Percentiles rank a stretch among this genome's conserved stretches.
phyloP scores from a whole-genome alignment of 2,113 vertebrate species.

The Amphiprion ocellaris region DNA sequence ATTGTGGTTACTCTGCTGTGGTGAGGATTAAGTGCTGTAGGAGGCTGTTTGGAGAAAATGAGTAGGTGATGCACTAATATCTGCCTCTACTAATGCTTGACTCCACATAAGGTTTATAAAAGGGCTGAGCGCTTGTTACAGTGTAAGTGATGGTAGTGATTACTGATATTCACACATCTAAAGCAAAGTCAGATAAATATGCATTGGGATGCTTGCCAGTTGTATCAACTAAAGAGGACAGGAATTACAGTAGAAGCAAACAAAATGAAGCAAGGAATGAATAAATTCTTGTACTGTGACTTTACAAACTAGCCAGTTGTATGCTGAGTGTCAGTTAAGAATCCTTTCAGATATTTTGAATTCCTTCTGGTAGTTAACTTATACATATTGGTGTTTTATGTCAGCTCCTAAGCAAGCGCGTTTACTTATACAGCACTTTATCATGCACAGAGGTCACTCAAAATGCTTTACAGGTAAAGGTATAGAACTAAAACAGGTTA shows the following conservation, averaged over 20 bases:
- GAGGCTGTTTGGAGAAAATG: not conserved
- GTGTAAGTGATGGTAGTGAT: too few relatives aligned
- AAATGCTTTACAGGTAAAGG: too few relatives aligned
- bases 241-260: not conserved
- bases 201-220: not conserved
- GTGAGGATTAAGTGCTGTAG: not conserved
- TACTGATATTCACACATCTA: too few relatives aligned
- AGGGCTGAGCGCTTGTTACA: too few relatives aligned
- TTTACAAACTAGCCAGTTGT: conserved; percentile 1
- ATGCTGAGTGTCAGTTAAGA: not conserved
- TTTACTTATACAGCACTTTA: too few relatives aligned
- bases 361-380: not conserved
- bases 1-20: conserved; percentile 15
- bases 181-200: conserved; percentile 11
- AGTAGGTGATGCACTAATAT: not conserved
- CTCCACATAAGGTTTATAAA: not conserved
- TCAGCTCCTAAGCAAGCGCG: not conserved
- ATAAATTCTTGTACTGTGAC: conserved; percentile 58
- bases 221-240: not conserved
- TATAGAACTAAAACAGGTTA: too few relatives aligned
- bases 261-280: not conserved
- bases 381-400: not conserved
- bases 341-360: not conserved
- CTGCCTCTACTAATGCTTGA: not conserved
- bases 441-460: too few relatives aligned